Percentiles rank a stretch among this genome's conserved stretches.
Evolutionary conservation across 2,888 invertebrate species (phyloP).

Genomic region (Xestoiulus laeticollis): DNA sequence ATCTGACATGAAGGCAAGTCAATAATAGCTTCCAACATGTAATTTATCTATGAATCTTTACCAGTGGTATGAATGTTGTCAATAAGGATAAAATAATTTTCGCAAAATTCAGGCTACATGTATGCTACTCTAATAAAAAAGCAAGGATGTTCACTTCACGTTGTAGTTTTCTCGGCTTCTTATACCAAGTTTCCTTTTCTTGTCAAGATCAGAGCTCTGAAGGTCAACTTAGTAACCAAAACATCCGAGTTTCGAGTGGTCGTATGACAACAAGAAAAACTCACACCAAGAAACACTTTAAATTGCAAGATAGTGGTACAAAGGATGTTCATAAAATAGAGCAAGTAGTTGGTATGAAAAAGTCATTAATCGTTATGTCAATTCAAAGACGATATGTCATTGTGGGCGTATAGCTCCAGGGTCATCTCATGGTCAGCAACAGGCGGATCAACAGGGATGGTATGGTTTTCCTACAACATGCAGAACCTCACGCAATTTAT

Average conservation of each 20-base stretch:
- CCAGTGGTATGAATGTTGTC: too few species aligned
- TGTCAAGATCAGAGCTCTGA: neutral
- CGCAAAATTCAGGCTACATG: too few species aligned
- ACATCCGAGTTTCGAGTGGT: constrained; percentile 3
- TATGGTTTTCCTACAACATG: neutral
- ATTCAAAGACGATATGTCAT: neutral
- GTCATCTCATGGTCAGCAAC: neutral
- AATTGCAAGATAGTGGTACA: too few species aligned
- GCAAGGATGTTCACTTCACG: too few species aligned
- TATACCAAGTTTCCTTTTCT: too few species aligned
- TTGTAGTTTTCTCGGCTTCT: too few species aligned
- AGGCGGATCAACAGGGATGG: neutral
- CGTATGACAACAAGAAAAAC: neutral
- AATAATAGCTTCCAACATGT: too few species aligned
- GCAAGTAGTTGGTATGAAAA: neutral
- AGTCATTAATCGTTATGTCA: neutral
- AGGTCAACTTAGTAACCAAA: neutral
- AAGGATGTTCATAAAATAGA: neutral
- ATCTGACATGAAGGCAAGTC: too few species aligned
- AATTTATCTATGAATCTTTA: too few species aligned
- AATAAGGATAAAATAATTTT: too few species aligned
- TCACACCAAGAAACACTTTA: neutral
- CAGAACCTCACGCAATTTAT: too few species aligned
- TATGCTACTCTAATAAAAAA: too few species aligned
- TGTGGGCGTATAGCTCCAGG: neutral